A percentile compares a stretch with the other conserved stretches of the same genome.
phyloP scores from a whole-genome alignment of 1,140 invertebrate species.

The Aphis craccivora region DNA sequence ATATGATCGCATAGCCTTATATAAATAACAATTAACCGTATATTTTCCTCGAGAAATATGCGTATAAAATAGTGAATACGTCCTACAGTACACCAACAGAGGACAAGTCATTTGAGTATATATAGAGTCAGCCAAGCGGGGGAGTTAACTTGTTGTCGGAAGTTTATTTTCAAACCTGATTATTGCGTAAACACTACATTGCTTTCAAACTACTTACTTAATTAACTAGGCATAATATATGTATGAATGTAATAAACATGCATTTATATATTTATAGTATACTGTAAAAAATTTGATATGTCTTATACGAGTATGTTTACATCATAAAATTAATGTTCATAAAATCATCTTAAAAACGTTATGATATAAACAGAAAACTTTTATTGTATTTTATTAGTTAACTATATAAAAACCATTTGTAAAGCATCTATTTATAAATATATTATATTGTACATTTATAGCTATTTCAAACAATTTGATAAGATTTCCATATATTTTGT shows the following conservation, averaged over 20 bases:
- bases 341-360: background rate
- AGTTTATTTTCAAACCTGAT: background rate
- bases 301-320: background rate
- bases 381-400: background rate
- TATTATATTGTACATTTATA: too few species aligned
- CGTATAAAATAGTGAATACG: background rate
- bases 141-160: constrained; percentile 3
- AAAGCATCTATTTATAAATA: background rate
- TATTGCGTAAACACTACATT: background rate
- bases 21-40: background rate
- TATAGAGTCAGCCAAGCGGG: background rate
- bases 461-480: background rate
- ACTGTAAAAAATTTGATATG: background rate
- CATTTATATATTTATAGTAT: background rate
- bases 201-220: constrained; percentile 4
- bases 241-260: background rate
- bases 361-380: background rate
- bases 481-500: background rate
- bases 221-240: background rate
- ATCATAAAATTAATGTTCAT: background rate
- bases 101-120: background rate
- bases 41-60: constrained; percentile 22
- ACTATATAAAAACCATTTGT: background rate
- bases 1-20: background rate
- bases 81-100: background rate